These are phyloP conservation scores for Anagyrus pseudococci DNA, from an alignment of 2,888 invertebrate genomes.

Conservation along the genomic window DNA sequence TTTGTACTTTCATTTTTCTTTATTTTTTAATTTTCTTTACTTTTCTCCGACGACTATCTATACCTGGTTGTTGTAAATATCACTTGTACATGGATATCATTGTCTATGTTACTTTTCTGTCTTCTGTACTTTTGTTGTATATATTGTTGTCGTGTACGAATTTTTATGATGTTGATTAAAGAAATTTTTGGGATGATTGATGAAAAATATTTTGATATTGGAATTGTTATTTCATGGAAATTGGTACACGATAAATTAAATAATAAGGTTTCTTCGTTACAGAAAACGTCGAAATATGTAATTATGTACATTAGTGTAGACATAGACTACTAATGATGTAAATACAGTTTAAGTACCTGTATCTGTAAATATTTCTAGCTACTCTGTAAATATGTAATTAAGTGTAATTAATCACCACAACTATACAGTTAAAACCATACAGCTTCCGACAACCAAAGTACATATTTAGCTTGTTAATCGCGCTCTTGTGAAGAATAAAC, in stretches of 20 bases:
- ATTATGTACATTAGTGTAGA: neutral
- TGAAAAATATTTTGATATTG: neutral
- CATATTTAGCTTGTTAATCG: neutral
- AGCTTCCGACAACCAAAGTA: conserved; percentile 1
- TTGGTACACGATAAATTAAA: neutral
- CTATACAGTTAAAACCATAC: neutral
- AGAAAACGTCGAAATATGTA: neutral
- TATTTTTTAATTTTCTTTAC: neutral
- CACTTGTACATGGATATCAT: too few relatives aligned
- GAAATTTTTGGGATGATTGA: neutral
- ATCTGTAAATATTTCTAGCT: conserved; percentile 16
- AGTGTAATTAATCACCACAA: conserved; percentile 17
- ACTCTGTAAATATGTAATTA: neutral
- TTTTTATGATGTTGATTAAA: neutral
- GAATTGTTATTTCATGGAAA: neutral
- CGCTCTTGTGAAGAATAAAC: too few relatives aligned
- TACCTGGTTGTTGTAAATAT: too few relatives aligned
- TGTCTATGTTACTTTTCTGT: too few relatives aligned
- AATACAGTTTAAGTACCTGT: conserved; percentile 4
- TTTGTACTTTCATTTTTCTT: neutral
- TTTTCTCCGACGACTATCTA: too few relatives aligned
- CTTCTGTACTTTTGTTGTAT: neutral
- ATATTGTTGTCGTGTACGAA: neutral
- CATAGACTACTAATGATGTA: conserved; percentile 4
- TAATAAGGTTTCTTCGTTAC: neutral